phyloP scores from a whole-genome alignment of 2,888 invertebrate species.

The Zeuzera pyrina region DNA sequence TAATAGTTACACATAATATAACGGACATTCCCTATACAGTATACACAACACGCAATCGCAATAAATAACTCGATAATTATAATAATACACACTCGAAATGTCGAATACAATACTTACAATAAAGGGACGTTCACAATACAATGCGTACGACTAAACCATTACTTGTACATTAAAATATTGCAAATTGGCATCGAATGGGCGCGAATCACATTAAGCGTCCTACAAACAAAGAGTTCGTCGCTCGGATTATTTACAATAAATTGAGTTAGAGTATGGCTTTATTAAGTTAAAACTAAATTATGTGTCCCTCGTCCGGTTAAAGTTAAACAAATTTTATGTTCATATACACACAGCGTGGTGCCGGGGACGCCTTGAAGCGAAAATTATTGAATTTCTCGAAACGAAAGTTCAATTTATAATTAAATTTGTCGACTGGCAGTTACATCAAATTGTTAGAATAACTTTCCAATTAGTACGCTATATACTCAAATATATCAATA shows the following conservation, averaged over 20 bases:
- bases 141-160: slow-evolving; percentile 30
- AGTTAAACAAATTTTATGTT: slow-evolving; percentile 31
- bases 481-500: no score
- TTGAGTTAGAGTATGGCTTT: slow-evolving; percentile 43
- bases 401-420: slow-evolving; percentile 20
- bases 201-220: slow-evolving; percentile 41
- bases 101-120: slow-evolving; percentile 37
- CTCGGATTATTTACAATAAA: slow-evolving; percentile 42
- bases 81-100: slow-evolving; percentile 28
- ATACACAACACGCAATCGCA: no score
- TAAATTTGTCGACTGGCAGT: slow-evolving; percentile 23
- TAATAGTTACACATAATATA: not conserved
- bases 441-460: no score
- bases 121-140: slow-evolving; percentile 34
- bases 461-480: no score
- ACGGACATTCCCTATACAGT: slow-evolving; percentile 13
- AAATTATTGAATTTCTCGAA: slow-evolving; percentile 21
- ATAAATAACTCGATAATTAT: slow-evolving; percentile 50
- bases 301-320: slow-evolving; percentile 41
- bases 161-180: slow-evolving; percentile 58
- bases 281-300: slow-evolving; percentile 62
- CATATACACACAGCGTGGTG: slow-evolving; percentile 15
- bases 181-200: slow-evolving; percentile 54
- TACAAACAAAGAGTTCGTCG: slow-evolving; percentile 19
- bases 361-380: slow-evolving; percentile 5